Evolutionary conservation across 2,888 invertebrate species (phyloP).

Genomic region (Trissoscelio sp.): DNA sequence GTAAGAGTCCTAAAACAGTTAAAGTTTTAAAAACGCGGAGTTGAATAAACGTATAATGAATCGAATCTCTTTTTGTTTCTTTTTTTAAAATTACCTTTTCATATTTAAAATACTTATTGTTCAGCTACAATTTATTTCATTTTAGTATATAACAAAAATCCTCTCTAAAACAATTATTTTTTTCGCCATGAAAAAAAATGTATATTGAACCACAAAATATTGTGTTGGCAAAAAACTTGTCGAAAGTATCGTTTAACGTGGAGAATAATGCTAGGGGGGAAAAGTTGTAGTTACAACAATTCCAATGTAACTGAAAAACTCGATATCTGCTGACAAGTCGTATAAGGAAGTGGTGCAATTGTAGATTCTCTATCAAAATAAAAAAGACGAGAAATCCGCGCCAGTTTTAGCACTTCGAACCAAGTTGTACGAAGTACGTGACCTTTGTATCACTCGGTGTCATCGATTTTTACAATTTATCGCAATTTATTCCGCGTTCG

Average conservation of each 20-base stretch:
- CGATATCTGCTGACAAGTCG: conserved; percentile 11
- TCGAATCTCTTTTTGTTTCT: too few species aligned
- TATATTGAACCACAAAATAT: background rate
- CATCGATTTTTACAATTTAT: conserved; percentile 31
- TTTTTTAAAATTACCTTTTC: too few species aligned
- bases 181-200: too few species aligned
- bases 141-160: too few species aligned
- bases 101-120: too few species aligned
- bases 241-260: background rate
- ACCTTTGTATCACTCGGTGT: conserved; percentile 24
- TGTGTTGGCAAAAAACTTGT: background rate
- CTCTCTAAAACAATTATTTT: too few species aligned
- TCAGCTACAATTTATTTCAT: too few species aligned
- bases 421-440: conserved; percentile 13
- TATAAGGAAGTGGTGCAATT: conserved; percentile 4
- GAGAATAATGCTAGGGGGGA: conserved; percentile 1
- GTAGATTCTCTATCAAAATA: background rate
- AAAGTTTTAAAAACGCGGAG: too few species aligned
- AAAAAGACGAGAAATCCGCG: background rate
- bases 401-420: conserved; percentile 10
- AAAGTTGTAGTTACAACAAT: conserved; percentile 13
- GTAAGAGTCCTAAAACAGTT: too few species aligned
- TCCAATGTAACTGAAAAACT: background rate
- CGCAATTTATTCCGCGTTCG: conserved; percentile 16
- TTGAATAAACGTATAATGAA: too few species aligned